These are phyloP conservation scores for Aphelocoma californica DNA, from an alignment of 2,797 vertebrate species.

Conservation along the genomic window DNA sequence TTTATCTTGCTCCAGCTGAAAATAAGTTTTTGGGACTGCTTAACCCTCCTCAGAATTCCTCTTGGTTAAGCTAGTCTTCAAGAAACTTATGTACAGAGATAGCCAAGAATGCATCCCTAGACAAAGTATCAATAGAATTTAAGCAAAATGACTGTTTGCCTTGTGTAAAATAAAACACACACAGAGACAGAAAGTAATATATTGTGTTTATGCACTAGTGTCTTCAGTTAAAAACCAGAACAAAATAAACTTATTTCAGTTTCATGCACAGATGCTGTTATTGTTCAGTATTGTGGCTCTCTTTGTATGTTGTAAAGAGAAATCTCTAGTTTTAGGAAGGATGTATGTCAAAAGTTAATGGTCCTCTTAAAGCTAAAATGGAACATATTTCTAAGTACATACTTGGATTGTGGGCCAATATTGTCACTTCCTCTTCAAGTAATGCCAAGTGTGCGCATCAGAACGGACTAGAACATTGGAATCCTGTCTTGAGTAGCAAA, in stretches of 20 bases:
- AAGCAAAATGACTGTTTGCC: background rate
- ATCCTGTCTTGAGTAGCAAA: background rate
- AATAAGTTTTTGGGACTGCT: background rate
- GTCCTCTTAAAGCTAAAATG: background rate
- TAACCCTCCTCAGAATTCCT: background rate
- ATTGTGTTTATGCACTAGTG: background rate
- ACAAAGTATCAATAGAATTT: background rate
- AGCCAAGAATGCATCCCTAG: background rate
- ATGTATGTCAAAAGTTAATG: background rate
- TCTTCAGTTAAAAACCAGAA: background rate
- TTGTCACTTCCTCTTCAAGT: background rate
- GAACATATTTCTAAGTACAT: background rate
- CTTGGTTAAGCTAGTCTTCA: background rate
- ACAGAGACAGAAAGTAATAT: background rate
- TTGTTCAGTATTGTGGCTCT: background rate
- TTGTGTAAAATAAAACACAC: background rate
- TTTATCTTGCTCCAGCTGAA: background rate
- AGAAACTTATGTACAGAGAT: background rate
- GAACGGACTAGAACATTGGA: background rate
- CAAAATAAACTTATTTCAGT: background rate
- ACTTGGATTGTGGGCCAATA: background rate
- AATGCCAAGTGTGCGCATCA: background rate
- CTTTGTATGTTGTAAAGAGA: background rate
- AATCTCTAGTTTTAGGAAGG: background rate
- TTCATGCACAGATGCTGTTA: background rate